phyloP scores from a whole-genome alignment of 2,797 vertebrate species.

The Peromyscus attwateri region DNA sequence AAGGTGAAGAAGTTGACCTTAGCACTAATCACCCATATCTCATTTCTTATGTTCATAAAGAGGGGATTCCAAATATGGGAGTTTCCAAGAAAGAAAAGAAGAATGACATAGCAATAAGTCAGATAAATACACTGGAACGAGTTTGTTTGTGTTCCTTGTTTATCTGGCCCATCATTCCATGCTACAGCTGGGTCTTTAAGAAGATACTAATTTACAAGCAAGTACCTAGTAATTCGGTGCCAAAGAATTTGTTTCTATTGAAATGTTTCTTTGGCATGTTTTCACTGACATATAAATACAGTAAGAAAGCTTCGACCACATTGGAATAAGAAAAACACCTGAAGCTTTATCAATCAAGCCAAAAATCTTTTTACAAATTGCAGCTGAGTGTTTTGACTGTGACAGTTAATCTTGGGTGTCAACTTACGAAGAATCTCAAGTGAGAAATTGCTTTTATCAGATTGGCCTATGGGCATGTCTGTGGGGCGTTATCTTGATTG shows the following conservation, averaged over 20 bases:
- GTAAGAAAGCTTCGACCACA: slow-evolving; percentile 27
- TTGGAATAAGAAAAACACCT: slow-evolving; percentile 43
- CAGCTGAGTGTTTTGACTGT: slow-evolving; percentile 58
- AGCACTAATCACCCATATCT: background rate
- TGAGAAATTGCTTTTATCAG: background rate
- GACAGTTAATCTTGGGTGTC: background rate
- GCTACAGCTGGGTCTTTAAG: slow-evolving; percentile 22
- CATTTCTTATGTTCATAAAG: background rate
- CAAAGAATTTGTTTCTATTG: slow-evolving; percentile 59
- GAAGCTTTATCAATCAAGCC: background rate
- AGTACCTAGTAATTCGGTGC: slow-evolving; percentile 56
- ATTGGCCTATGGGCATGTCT: background rate
- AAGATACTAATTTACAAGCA: slow-evolving; percentile 53
- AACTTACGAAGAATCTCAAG: background rate
- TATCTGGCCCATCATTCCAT: background rate
- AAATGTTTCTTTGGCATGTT: slow-evolving; percentile 55
- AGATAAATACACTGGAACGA: background rate
- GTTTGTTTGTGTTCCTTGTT: background rate
- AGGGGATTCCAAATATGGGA: background rate
- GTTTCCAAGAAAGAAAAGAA: slow-evolving; percentile 1
- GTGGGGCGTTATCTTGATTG: background rate
- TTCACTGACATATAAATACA: slow-evolving; percentile 52
- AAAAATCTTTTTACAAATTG: slow-evolving; percentile 68
- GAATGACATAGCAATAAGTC: background rate
- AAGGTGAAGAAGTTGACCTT: background rate